A percentile compares a stretch with the other conserved stretches of the same genome.
phyloP scores from a whole-genome alignment of 2,113 vertebrate species.

The Chaetura pelagica region DNA sequence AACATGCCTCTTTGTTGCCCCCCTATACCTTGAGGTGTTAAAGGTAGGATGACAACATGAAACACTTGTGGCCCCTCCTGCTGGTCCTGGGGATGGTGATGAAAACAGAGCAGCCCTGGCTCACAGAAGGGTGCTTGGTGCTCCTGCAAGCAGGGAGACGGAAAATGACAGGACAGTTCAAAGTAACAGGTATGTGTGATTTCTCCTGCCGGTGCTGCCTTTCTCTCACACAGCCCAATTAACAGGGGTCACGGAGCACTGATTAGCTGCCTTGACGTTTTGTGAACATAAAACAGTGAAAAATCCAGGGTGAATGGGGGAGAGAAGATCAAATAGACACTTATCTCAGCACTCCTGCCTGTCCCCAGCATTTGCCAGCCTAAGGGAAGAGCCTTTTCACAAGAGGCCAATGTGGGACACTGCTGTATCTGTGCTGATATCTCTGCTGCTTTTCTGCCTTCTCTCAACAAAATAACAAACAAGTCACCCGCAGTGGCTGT shows the following conservation, averaged over 20 bases:
- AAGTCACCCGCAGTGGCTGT: background rate
- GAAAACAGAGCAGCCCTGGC: conserved; percentile 13
- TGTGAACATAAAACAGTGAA: conserved; percentile 57
- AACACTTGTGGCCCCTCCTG: background rate
- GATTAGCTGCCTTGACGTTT: conserved; percentile 49
- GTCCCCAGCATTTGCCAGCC: conserved; percentile 39
- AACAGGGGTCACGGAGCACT: conserved; percentile 59
- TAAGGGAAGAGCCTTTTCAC: conserved; percentile 35
- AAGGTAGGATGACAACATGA: background rate
- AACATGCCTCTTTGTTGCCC: background rate
- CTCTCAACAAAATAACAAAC: conserved; percentile 18
- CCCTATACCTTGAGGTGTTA: background rate
- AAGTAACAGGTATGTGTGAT: conserved; percentile 60
- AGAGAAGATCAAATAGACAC: conserved; percentile 58
- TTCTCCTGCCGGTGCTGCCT: conserved; percentile 30
- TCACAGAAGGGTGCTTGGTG: conserved; percentile 35
- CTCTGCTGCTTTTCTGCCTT: conserved; percentile 42
- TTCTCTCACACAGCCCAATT: conserved; percentile 49
- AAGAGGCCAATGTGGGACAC: background rate
- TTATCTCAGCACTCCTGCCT: conserved; percentile 41
- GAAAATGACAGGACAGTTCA: conserved; percentile 35
- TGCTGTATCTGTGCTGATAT: background rate
- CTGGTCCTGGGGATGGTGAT: background rate
- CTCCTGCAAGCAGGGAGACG: background rate
- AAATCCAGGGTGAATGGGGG: conserved; percentile 34